Conservation (phyloP, 2,888 invertebrate genomes). For the Hirtodrosophila alboralis region DNA sequence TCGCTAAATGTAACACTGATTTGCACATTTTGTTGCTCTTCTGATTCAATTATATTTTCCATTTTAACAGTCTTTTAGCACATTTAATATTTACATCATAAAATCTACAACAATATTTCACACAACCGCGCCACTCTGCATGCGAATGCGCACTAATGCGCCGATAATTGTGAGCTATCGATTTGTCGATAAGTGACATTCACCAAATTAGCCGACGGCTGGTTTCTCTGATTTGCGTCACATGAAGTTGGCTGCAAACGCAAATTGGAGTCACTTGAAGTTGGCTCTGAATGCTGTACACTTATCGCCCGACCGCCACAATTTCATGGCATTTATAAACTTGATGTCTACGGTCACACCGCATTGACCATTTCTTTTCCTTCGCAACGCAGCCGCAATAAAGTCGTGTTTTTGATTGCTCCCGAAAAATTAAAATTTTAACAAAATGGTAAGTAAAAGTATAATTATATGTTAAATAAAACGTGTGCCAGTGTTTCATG, state of each 20-base stretch:
- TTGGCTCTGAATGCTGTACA: not conserved
- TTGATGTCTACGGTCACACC: not conserved
- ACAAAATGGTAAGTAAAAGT: conserved; percentile 15
- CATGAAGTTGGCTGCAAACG: conserved; percentile 3
- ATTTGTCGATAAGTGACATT: conserved; percentile 13
- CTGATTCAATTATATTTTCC: not conserved
- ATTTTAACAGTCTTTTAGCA: not conserved
- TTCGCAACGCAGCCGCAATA: not conserved
- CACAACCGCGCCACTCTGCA: conserved; percentile 28
- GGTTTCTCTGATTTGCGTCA: not conserved
- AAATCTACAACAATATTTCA: conserved; percentile 1
- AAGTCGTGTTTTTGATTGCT: conserved; percentile 5
- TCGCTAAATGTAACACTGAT: conserved; percentile 40
- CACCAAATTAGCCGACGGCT: conserved; percentile 2
- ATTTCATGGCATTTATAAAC: not conserved
- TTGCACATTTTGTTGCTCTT: not conserved
- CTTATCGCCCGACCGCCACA: conserved; percentile 9
- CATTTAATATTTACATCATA: not conserved
- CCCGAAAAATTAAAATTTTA: not conserved
- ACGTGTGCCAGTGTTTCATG: conserved; percentile 14
- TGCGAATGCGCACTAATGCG: too few relatives aligned
- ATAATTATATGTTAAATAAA: not conserved
- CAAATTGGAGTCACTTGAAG: too few relatives aligned
- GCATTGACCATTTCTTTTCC: conserved; percentile 26
- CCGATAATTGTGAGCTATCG: not conserved